Evolutionary conservation across 2,113 vertebrate genomes (phyloP), one percentile per base, ranked within the genome.

Genomic region (Talpa occidentalis): DNA sequence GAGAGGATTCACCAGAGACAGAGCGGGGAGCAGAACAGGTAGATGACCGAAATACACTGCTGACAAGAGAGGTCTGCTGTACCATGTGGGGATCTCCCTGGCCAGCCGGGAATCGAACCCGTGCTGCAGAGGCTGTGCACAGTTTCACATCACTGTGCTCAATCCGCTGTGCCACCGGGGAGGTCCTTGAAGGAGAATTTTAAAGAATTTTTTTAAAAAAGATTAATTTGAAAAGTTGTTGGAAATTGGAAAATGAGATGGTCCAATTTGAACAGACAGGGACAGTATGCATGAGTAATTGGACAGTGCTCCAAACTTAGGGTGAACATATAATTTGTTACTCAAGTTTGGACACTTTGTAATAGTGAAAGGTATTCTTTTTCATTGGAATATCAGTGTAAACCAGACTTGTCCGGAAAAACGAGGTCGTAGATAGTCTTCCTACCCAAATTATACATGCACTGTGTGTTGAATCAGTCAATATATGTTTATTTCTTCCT

Each of bases 161-260:
- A n/a, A n/a, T n/a, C n/a, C n/a, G n/a, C n/a, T n/a, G n/a, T n/a
- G n/a, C n/a, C n/a, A n/a, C n/a, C n/a, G n/a, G n/a, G n/a, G n/a
- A n/a, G n/a, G n/a, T n/a, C n/a, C n/a, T 42, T 92, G 54, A 66
- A 59, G 79, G 10, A 86, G 60, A 87, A 86, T 66, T 92, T 91
- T 79, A n/a, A 89, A 95, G 11, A 76, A n/a, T 30, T 42, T 42
- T 42, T 42, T 32, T 60, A 54, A 67, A 67, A 87, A 37, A 16
- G 19, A 49, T 59, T 94, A 60, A 84, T 77, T 83, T 64, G 74
- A 85, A 74, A 78, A 59, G 10, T 81, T 78, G 24, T 70, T 85
- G 86, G 69, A 83, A 91, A 76, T 67, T 67, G 5, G 42, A 84
- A 92, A 59, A 78, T 60, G 3, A 82, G 62, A 78, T 69, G 32